Evolutionary conservation across 2,888 invertebrate species (phyloP).

Genomic region (Lobophora halterata): DNA sequence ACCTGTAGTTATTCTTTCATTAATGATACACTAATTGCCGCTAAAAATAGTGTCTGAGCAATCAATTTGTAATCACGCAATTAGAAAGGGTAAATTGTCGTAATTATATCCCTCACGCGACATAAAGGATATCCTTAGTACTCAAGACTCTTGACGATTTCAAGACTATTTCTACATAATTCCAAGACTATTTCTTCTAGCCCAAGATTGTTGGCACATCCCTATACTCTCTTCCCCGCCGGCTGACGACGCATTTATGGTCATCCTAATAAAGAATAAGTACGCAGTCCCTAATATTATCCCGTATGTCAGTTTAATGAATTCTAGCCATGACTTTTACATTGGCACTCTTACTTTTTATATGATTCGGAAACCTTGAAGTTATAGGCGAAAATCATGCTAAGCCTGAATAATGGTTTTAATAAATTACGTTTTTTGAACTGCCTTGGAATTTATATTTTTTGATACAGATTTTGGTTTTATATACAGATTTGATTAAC

Average conservation of each 20-base stretch:
- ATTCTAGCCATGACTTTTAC: constrained; percentile 39
- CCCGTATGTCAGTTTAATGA: constrained; percentile 50
- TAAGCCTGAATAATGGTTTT: too few species aligned
- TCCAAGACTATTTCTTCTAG: neutral
- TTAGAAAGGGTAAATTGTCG: neutral
- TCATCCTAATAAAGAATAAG: constrained; percentile 51
- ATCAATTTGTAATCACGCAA: neutral
- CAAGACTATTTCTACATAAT: neutral
- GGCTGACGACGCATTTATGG: constrained; percentile 50
- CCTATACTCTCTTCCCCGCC: constrained; percentile 24
- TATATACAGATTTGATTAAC: too few species aligned
- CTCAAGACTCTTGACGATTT: neutral
- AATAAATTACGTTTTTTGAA: too few species aligned
- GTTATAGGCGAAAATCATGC: too few species aligned
- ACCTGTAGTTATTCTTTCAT: neutral
- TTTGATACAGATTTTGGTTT: too few species aligned
- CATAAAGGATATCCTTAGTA: neutral
- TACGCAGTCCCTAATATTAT: constrained; percentile 40
- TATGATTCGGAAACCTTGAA: too few species aligned
- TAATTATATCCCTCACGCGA: too few species aligned
- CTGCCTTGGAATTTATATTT: too few species aligned
- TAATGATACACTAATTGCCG: neutral
- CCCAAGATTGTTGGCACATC: constrained; percentile 12
- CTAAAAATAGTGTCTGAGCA: neutral
- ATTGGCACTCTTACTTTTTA: too few species aligned